These are phyloP conservation scores for Drosophila tsacasi DNA, from an alignment of 1,140 invertebrate genomes.

Conservation along the genomic window DNA sequence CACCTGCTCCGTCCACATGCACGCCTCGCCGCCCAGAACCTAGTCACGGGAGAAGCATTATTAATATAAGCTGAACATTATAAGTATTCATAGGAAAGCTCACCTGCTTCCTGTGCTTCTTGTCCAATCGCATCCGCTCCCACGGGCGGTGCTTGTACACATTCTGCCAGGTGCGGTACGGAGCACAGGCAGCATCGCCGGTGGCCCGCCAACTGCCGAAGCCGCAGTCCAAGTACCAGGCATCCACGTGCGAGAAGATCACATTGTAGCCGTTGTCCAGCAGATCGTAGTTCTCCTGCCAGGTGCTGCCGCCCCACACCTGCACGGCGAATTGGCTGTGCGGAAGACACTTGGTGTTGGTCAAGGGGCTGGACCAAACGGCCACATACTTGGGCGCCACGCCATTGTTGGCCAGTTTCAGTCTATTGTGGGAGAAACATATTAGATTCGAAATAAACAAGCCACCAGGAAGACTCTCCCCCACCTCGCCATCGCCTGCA, in stretches of 20 bases:
- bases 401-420: conserved; percentile 89
- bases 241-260: conserved; percentile 93
- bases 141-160: conserved; percentile 93
- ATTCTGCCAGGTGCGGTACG: conserved; percentile 93
- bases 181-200: conserved; percentile 90
- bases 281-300: conserved; percentile 91
- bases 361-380: conserved; percentile 92
- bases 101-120: conserved; percentile 74
- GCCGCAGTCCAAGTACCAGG: conserved; percentile 94
- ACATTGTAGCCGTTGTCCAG: conserved; percentile 90
- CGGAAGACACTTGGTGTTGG: conserved; percentile 90
- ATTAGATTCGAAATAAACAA: background rate
- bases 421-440: conserved; percentile 36
- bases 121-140: conserved; percentile 85
- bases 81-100: background rate
- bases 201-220: conserved; percentile 91
- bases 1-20: conserved; percentile 90
- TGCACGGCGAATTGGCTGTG: conserved; percentile 88
- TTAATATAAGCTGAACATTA: background rate
- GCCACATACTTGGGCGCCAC: conserved; percentile 88
- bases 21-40: conserved; percentile 89
- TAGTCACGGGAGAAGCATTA: conserved; percentile 26
- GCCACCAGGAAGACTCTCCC: background rate
- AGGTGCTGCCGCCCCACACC: conserved; percentile 92
- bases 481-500: conserved; percentile 87